Evolutionary conservation across 1,140 invertebrate species (phyloP).

Genomic region (Zaprionus tsacasi): DNA sequence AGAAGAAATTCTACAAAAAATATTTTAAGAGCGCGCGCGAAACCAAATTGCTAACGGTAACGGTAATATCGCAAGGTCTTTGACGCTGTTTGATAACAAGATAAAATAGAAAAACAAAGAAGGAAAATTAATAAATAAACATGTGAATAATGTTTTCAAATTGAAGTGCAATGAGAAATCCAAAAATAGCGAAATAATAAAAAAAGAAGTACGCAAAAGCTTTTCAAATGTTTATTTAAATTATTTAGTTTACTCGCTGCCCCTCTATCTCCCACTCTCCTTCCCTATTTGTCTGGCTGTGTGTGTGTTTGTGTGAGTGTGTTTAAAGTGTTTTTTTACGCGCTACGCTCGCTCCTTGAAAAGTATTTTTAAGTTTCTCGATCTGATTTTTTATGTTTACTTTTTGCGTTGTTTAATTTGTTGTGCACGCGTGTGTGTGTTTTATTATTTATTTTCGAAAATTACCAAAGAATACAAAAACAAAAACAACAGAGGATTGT

Average conservation of each 20-base stretch:
- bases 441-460: constrained; percentile 34
- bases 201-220: constrained; percentile 29
- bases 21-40: constrained; percentile 54
- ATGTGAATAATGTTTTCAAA: constrained; percentile 38
- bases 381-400: constrained; percentile 76
- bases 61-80: constrained; percentile 22
- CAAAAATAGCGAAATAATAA: constrained; percentile 26
- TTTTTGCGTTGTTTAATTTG: constrained; percentile 79
- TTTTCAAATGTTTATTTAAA: constrained; percentile 19
- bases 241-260: neutral
- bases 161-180: constrained; percentile 15
- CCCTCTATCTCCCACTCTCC: neutral
- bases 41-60: constrained; percentile 47
- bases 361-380: constrained; percentile 79
- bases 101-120: constrained; percentile 23
- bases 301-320: constrained; percentile 43
- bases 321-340: constrained; percentile 67
- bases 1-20: constrained; percentile 1
- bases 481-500: constrained; percentile 23
- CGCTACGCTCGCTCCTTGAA: constrained; percentile 61
- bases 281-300: neutral
- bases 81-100: neutral
- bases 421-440: constrained; percentile 1
- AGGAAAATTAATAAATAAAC: constrained; percentile 1
- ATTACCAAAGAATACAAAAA: constrained; percentile 55